Conservation (phyloP, 2,888 invertebrate genomes). For the Lepas anatifera region DNA sequence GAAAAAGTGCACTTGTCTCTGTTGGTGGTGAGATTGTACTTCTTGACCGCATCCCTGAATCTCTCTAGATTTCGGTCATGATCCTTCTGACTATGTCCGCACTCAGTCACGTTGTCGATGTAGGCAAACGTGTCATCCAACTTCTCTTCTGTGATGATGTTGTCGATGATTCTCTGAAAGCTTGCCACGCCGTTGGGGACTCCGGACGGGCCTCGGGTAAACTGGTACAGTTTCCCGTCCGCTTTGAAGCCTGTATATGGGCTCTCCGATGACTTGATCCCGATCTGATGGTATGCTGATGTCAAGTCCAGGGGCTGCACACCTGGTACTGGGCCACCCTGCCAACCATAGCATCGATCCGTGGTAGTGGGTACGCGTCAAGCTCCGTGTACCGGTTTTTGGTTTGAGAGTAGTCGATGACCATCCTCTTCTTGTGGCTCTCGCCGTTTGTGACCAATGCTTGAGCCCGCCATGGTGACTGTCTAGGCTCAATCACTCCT, state of each 20-base stretch:
- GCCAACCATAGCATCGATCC: conserved; percentile 18
- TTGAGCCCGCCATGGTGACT: conserved; percentile 24
- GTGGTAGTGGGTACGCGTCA: conserved; percentile 24
- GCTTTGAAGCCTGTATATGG: conserved; percentile 23
- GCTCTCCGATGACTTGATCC: conserved; percentile 16
- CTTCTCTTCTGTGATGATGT: conserved; percentile 16
- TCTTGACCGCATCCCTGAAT: conserved; percentile 9
- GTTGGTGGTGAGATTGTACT: conserved; percentile 13
- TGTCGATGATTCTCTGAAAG: conserved; percentile 21
- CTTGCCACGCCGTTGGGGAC: conserved; percentile 20
- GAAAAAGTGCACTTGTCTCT: background rate
- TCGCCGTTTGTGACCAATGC: conserved; percentile 20
- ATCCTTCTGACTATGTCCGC: background rate
- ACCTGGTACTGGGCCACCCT: background rate
- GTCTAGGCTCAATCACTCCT: conserved; percentile 20
- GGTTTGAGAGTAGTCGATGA: conserved; percentile 20
- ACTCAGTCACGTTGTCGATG: background rate
- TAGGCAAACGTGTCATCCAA: conserved; percentile 4
- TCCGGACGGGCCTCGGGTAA: conserved; percentile 21
- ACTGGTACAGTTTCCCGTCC: conserved; percentile 20
- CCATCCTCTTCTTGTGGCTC: conserved; percentile 16
- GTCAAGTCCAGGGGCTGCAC: conserved; percentile 17
- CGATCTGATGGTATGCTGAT: conserved; percentile 21
- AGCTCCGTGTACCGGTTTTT: conserved; percentile 25
- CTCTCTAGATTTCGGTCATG: conserved; percentile 11